Base-by-base conservation (phyloP, 2,113 vertebrate species). In the Limnothrissa miodon region DNA sequence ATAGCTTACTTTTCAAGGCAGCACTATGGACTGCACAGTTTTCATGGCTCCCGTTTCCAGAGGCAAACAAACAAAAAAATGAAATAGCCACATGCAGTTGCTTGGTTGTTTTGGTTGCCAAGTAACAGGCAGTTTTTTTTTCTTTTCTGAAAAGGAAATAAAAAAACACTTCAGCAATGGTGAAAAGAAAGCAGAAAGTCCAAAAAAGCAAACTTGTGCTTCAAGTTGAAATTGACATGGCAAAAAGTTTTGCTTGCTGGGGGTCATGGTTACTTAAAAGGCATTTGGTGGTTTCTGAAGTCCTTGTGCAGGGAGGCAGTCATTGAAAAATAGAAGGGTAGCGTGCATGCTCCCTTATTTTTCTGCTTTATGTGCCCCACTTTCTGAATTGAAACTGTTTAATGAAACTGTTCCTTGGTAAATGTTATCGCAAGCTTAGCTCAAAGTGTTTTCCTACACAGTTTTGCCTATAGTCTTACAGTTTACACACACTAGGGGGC, bases 81-180 rank as follows among this genome's bases (percentile, higher is more conserved):
- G 29, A 74, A 33, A 33, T 11, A 36, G 66, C 66, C 66, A 74
- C 66, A 74, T 74, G 66, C 66, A 36, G 66, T 39, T 74, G 10
- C 66, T 74, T 74, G 29, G 66, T 74, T 74, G 33, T 74, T 39
- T 4, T 36, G 13, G 66, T 74, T 74, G 66, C 66, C 66, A 74
- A 74, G 66, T 74, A 74, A 74, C 66, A 74, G 66, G 66, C 66
- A 33, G 66, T 9, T 70, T 74, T 74, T 74, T 74, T 17, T 33
- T 74, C 66, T 74, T 36, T 74, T 33, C 25, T 25, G 33, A 66
- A 74, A 39, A 74, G 29, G 66, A 74, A 33, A 56, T 23, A 48
- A 17, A 48, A 66, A 66, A 74, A 74, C 33, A 11, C 66, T 74
- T 15, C 25, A 74, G 66, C 29, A 74, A 74, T 74, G 66, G 66